Conservation (phyloP, 2,797 vertebrate genomes). For the Cynodonichthys magdalenae region DNA sequence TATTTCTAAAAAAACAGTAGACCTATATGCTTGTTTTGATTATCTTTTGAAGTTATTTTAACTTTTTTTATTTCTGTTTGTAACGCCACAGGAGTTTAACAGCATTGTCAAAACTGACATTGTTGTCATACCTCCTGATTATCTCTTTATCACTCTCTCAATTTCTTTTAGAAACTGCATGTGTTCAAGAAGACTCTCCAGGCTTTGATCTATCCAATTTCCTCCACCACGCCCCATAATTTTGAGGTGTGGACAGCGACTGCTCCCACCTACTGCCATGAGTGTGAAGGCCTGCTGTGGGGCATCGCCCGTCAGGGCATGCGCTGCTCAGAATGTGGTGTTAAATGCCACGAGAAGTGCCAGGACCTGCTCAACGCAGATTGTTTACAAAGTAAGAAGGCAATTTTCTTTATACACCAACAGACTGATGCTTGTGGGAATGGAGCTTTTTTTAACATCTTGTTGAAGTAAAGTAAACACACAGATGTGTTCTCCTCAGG, state of each 20-base stretch:
- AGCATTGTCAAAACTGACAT: constrained; percentile 3
- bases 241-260: constrained; percentile 99
- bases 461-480: constrained; percentile 2
- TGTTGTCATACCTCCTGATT: neutral
- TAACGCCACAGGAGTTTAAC: constrained; percentile 10
- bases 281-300: constrained; percentile 98
- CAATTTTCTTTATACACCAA: neutral
- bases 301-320: constrained; percentile 97
- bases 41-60: constrained; percentile 33
- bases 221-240: constrained; percentile 95
- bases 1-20: constrained; percentile 32
- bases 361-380: constrained; percentile 98
- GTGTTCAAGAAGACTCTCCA: constrained; percentile 98
- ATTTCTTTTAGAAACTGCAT: constrained; percentile 87
- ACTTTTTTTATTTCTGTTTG: constrained; percentile 5
- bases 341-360: constrained; percentile 98
- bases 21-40: constrained; percentile 24
- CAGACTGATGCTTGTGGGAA: neutral
- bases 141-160: neutral
- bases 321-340: constrained; percentile 95
- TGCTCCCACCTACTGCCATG: constrained; percentile 96
- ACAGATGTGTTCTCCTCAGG: neutral
- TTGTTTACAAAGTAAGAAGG: constrained; percentile 93
- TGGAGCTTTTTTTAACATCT: neutral
- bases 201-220: constrained; percentile 97